These are phyloP conservation scores for Caiman crocodilus DNA, from an alignment of 2,797 vertebrate species.

Conservation along the genomic window DNA sequence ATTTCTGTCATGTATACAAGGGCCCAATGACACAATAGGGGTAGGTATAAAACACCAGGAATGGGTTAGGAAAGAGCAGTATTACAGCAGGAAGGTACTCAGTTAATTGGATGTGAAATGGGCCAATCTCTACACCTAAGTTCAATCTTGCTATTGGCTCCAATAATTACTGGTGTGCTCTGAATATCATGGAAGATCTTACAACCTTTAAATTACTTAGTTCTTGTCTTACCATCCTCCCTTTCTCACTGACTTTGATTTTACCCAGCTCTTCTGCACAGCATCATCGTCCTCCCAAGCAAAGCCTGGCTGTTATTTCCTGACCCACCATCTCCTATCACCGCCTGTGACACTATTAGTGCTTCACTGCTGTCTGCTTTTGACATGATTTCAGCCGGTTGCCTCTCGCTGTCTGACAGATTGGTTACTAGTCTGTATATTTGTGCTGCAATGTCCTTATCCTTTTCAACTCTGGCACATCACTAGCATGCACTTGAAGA, in stretches of 20 bases:
- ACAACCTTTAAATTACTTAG: neutral
- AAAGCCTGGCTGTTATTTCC: slow-evolving; percentile 15
- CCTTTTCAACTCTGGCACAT: neutral
- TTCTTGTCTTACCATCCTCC: neutral
- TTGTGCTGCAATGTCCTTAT: neutral
- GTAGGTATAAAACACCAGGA: too few relatives aligned
- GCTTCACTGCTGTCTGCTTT: neutral
- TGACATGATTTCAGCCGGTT: neutral
- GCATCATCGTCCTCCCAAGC: neutral
- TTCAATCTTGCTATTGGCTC: neutral
- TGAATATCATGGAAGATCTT: neutral
- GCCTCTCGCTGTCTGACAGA: neutral
- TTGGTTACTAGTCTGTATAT: neutral
- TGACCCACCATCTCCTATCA: neutral
- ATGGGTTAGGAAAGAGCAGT: too few relatives aligned
- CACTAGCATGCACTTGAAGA: neutral
- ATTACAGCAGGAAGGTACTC: neutral
- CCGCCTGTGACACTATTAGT: neutral
- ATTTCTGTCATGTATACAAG: too few relatives aligned
- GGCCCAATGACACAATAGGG: too few relatives aligned
- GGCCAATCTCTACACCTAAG: neutral
- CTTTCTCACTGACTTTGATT: neutral
- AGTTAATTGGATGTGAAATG: neutral
- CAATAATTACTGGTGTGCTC: neutral
- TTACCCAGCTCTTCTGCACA: neutral